Conservation (phyloP, 1,140 invertebrate species). For the Pachypeltis micranthus region DNA sequence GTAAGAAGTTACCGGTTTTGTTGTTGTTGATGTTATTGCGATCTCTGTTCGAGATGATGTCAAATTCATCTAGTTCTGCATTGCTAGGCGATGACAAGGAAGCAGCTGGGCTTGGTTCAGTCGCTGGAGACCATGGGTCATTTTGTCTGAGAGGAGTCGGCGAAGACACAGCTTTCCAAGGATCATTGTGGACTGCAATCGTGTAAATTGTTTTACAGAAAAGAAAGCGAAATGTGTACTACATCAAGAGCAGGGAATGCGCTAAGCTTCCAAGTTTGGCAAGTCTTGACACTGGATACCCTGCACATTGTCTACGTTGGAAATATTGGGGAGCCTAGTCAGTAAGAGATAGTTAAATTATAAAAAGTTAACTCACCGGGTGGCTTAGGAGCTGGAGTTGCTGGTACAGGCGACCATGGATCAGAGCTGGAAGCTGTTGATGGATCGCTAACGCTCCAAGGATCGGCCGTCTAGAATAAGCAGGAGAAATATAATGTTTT, state of each 20-base stretch:
- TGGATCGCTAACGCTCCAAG: constrained; percentile 40
- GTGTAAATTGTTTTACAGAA: too few species aligned
- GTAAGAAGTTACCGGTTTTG: constrained; percentile 36
- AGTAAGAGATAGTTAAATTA: too few species aligned
- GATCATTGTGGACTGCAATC: constrained; percentile 45
- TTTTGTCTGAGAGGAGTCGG: constrained; percentile 29
- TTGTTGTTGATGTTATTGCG: constrained; percentile 35
- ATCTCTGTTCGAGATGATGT: constrained; percentile 61
- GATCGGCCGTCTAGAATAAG: too few species aligned
- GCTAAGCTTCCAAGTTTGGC: too few species aligned
- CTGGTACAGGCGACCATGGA: constrained; percentile 12
- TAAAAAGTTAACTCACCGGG: background rate
- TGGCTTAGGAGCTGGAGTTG: constrained; percentile 1
- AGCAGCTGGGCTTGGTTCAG: constrained; percentile 30
- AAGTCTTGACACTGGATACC: too few species aligned
- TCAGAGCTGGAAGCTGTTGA: constrained; percentile 17
- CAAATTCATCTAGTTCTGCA: constrained; percentile 46
- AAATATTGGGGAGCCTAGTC: too few species aligned
- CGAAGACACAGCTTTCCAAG: constrained; percentile 39
- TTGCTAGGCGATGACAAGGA: constrained; percentile 14
- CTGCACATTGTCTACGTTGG: too few species aligned
- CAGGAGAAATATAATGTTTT: too few species aligned
- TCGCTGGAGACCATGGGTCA: constrained; percentile 41
- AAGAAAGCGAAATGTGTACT: too few species aligned
- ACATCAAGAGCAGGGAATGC: too few species aligned